These are phyloP conservation scores for Alloplasta piceator DNA, from an alignment of 2,888 invertebrate genomes.

Conservation along the genomic window DNA sequence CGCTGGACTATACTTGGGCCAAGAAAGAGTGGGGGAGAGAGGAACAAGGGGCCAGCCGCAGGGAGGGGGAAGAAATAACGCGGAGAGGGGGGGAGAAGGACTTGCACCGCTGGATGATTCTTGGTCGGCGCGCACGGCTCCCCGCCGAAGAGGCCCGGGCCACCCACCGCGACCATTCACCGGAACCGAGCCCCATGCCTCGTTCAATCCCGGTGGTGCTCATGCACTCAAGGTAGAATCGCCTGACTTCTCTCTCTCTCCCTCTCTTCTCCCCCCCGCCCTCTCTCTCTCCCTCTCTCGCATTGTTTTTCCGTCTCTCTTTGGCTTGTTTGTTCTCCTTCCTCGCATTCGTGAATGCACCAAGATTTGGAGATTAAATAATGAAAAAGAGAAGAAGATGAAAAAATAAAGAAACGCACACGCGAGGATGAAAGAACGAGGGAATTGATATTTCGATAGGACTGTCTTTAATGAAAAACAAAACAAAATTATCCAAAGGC, in stretches of 20 bases:
- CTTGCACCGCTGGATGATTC: slow-evolving; percentile 63
- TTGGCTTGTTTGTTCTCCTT: too few relatives aligned
- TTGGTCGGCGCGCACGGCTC: slow-evolving; percentile 84
- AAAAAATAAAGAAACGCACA: neutral
- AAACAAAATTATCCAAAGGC: too few relatives aligned
- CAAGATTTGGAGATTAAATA: slow-evolving; percentile 48
- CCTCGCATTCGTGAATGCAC: slow-evolving; percentile 17
- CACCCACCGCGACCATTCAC: slow-evolving; percentile 83
- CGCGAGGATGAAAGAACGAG: slow-evolving; percentile 32
- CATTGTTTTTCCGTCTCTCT: slow-evolving; percentile 22
- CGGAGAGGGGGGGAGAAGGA: slow-evolving; percentile 60
- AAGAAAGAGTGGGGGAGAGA: slow-evolving; percentile 2
- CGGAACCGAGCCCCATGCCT: slow-evolving; percentile 80
- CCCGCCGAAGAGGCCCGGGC: slow-evolving; percentile 70
- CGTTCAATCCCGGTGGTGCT: slow-evolving; percentile 80
- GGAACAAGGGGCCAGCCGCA: slow-evolving; percentile 49
- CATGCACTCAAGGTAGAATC: slow-evolving; percentile 69
- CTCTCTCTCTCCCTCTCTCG: slow-evolving; percentile 53
- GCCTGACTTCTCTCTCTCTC: slow-evolving; percentile 39
- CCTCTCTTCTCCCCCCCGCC: slow-evolving; percentile 41
- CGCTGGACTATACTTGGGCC: slow-evolving; percentile 35
- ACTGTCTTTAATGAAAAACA: too few relatives aligned
- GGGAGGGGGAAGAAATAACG: too few relatives aligned
- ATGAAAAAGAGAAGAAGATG: slow-evolving; percentile 11
- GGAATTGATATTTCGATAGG: neutral